A percentile compares a stretch with the other conserved stretches of the same genome.
phyloP scores from a whole-genome alignment of 2,797 vertebrate genomes.

The Poecilia wingei region DNA sequence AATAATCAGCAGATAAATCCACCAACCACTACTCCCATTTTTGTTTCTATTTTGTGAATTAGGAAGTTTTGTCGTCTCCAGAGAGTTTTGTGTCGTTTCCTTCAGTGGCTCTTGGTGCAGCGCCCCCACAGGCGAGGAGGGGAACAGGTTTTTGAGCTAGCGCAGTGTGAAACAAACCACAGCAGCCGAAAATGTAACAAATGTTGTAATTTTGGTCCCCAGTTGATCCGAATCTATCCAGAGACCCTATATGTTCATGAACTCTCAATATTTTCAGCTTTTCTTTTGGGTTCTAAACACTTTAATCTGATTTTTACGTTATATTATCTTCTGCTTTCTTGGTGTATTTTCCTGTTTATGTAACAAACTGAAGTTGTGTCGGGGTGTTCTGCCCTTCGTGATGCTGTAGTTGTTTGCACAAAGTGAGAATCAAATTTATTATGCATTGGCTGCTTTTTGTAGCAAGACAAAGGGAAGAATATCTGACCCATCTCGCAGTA shows the following conservation, averaged over 20 bases:
- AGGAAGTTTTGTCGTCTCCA: too few species aligned
- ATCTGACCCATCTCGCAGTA: conserved; percentile 44
- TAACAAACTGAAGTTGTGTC: not conserved
- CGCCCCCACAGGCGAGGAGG: too few species aligned
- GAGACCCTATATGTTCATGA: not conserved
- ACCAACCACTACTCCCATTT: too few species aligned
- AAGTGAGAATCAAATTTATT: conserved; percentile 39
- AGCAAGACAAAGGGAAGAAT: conserved; percentile 40
- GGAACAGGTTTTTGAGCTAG: too few species aligned
- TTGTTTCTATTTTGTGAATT: too few species aligned
- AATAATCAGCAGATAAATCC: too few species aligned
- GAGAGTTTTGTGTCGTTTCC: too few species aligned
- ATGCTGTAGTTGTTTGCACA: conserved; percentile 22
- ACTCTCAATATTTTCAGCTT: not conserved
- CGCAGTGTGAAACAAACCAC: too few species aligned
- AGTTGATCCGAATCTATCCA: not conserved
- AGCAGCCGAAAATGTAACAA: too few species aligned
- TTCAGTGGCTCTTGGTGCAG: too few species aligned
- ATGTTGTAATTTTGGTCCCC: too few species aligned
- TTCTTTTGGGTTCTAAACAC: not conserved
- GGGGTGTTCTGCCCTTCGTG: conserved; percentile 1
- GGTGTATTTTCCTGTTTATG: conserved; percentile 1
- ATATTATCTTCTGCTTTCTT: not conserved
- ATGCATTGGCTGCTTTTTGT: conserved; percentile 29
- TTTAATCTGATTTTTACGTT: not conserved